Percentiles rank a stretch among this genome's conserved stretches.
phyloP scores from a whole-genome alignment of 2,888 invertebrate genomes.

The Orthosia gothica region DNA sequence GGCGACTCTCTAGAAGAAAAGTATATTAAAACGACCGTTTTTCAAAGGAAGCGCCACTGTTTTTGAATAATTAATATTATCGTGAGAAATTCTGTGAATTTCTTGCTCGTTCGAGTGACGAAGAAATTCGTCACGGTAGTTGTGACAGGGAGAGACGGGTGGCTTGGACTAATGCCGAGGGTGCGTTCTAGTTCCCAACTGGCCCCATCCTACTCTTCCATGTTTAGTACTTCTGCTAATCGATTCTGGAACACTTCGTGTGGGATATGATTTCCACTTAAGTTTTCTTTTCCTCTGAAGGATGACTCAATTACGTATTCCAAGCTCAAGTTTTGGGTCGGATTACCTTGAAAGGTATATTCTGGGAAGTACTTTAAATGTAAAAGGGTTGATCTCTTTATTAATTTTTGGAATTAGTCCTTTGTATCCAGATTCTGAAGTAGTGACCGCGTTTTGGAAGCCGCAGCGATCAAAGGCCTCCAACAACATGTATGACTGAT shows the following conservation, averaged over 20 bases:
- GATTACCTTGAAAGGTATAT: conserved; percentile 45
- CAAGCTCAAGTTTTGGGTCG: conserved; percentile 61
- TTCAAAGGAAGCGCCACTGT: conserved; percentile 70
- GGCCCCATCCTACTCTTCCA: conserved; percentile 55
- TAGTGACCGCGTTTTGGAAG: not conserved
- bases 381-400: conserved; percentile 33
- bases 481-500: not conserved
- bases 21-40: conserved; percentile 71
- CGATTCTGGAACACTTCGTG: conserved; percentile 64
- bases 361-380: conserved; percentile 46
- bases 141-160: conserved; percentile 60
- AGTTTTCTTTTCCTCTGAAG: conserved; percentile 62
- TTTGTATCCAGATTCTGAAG: not conserved
- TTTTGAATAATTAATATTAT: conserved; percentile 76
- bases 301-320: conserved; percentile 65
- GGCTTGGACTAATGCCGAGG: conserved; percentile 67
- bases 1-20: conserved; percentile 73
- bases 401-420: conserved; percentile 31
- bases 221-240: conserved; percentile 62
- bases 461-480: not conserved
- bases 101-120: conserved; percentile 49
- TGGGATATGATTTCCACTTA: conserved; percentile 61
- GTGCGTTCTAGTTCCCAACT: conserved; percentile 64
- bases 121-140: conserved; percentile 66
- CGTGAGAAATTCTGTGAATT: conserved; percentile 72